phyloP scores from a whole-genome alignment of 2,113 vertebrate genomes.

The Butastur rufipennis region DNA sequence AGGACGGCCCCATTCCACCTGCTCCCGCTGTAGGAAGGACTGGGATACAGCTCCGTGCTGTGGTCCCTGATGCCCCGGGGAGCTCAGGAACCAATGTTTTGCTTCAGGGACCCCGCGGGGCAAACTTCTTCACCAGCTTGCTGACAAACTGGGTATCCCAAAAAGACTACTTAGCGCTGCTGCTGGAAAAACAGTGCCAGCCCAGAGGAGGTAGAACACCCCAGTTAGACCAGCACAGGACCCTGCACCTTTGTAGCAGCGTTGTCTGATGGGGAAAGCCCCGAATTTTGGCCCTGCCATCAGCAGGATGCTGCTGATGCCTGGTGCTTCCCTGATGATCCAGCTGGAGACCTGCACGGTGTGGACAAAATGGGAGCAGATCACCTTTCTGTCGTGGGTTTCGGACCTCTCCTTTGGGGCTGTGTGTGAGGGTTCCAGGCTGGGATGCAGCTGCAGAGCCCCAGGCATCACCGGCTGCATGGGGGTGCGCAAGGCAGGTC shows the following conservation, averaged over 20 bases:
- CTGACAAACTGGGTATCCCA: background rate
- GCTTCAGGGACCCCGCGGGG: too few species aligned
- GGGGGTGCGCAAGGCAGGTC: rapidly evolving
- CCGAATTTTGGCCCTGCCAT: background rate
- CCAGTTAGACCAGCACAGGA: rapidly evolving
- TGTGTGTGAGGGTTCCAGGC: rapidly evolving
- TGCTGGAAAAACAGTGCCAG: background rate
- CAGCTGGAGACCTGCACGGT: rapidly evolving
- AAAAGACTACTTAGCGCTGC: too few species aligned
- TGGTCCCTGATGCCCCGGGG: rapidly evolving
- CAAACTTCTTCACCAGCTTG: background rate
- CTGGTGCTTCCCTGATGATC: background rate
- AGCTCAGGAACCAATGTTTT: background rate
- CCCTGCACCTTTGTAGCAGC: rapidly evolving
- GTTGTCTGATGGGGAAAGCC: background rate
- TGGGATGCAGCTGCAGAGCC: rapidly evolving
- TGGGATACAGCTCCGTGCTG: rapidly evolving
- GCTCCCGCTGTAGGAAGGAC: background rate
- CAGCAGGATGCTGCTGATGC: background rate
- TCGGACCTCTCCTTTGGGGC: background rate
- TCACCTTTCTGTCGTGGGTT: rapidly evolving
- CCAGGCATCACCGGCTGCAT: rapidly evolving
- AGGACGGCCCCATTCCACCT: background rate
- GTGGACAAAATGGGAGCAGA: rapidly evolving
- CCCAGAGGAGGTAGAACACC: too few species aligned